A percentile compares a stretch with the other conserved stretches of the same genome.
phyloP scores from a whole-genome alignment of 2,797 vertebrate genomes.

The Tenualosa thibaudeaui region DNA sequence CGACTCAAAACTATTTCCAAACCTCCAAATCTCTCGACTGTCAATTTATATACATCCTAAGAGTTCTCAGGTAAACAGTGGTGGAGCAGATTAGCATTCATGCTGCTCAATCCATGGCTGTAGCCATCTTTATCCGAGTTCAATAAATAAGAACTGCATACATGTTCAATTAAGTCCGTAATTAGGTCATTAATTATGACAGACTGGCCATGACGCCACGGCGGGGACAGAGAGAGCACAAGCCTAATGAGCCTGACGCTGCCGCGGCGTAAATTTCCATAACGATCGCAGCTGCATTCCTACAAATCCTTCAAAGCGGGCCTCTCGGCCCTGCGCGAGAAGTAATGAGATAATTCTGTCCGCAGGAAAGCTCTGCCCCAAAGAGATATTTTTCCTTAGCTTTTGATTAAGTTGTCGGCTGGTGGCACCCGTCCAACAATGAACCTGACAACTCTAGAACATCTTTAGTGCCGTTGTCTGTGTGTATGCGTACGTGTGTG shows the following conservation, averaged over 20 bases:
- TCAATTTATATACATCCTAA: not conserved
- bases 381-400: conserved; percentile 19
- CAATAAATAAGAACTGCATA: conserved; percentile 51
- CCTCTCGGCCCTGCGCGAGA: not conserved
- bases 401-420: conserved; percentile 14
- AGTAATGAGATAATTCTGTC: conserved; percentile 2
- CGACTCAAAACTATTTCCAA: not conserved
- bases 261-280: conserved; percentile 40
- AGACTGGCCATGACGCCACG: conserved; percentile 43
- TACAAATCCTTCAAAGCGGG: conserved; percentile 23
- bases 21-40: not conserved
- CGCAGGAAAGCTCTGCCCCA: not conserved
- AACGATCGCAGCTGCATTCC: conserved; percentile 35
- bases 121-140: not conserved
- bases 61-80: not conserved
- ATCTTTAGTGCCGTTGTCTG: not conserved
- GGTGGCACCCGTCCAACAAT: conserved; percentile 16
- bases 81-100: not conserved
- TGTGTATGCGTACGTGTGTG: not conserved
- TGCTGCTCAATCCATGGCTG: not conserved
- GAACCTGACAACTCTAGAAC: conserved; percentile 11
- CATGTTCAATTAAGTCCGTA: conserved; percentile 55
- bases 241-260: not conserved
- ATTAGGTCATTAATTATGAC: conserved; percentile 56
- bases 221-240: conserved; percentile 17